Evolutionary conservation across 2,113 vertebrate species (phyloP), one percentile per base, ranked within the genome.

Genomic region (Nannobrachium achirus): DNA sequence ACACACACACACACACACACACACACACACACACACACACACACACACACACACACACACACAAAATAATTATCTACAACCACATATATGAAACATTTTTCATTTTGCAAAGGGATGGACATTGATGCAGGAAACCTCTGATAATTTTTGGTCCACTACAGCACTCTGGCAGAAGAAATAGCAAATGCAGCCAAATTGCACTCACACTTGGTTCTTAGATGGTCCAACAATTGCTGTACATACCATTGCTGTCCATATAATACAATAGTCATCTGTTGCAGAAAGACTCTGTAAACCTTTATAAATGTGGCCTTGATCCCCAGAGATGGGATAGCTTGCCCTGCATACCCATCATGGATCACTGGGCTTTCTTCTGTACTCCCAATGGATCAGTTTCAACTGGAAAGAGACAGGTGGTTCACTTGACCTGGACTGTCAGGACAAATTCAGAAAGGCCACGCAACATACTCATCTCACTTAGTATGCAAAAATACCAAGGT

Each of bases 401-500:
- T 76, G 75, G 77, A 82, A 67, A 81, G 64, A 79, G 75, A 89
- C 84, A 89, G 89, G 87, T 90, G 89, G 68, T 83, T 72, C 63
- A 69, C 63, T 78, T 73, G 87, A 86, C 83, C 73, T 64, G 63
- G 67, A 16, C 71, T 48, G 70, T 56, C 65, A 20, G 76, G 71
- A 69, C 73, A 53, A 53, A 82, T 70, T 61, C 83, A 53, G 52
- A 80, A 79, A 86, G 81, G 76, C 74, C 15, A 38, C 63, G 13
- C 55, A 5, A 25, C 66, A 79, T 64, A 71, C 56, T 9, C 48
- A 75, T 78, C 81, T 71, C 33, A 15, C 18, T n/a, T 16, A 46
- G 67, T 71, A 72, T 49, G 53, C 61, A 72, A 60, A 82, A 80
- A 83, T 68, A 55, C 56, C 0, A 6, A 56, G 20, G 73, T 67